Percentiles rank a stretch among this genome's conserved stretches.
Evolutionary conservation across 2,113 vertebrate species (phyloP).

Genomic region (Girardinichthys multiradiatus): DNA sequence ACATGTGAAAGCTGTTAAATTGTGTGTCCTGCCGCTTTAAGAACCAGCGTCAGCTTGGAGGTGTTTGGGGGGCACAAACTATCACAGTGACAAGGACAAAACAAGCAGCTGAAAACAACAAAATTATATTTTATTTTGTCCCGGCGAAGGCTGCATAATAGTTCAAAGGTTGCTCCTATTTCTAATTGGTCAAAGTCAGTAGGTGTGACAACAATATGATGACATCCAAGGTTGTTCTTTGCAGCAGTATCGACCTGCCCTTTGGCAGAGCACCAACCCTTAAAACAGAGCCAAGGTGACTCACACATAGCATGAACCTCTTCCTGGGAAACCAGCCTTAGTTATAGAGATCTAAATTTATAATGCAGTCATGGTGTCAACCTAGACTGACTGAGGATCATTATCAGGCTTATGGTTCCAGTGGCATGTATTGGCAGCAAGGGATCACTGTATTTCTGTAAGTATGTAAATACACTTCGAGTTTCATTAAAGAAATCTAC

Average conservation of each 20-base stretch:
- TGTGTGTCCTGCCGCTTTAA: background rate
- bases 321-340: background rate
- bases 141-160: background rate
- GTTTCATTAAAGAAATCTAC: too few relatives aligned
- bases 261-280: slow-evolving; percentile 54
- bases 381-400: slow-evolving; percentile 48
- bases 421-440: slow-evolving; percentile 6
- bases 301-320: background rate
- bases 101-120: slow-evolving; percentile 6
- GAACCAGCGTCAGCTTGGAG: background rate
- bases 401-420: too few relatives aligned
- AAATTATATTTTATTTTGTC: slow-evolving; percentile 3
- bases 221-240: background rate
- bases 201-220: slow-evolving; percentile 16
- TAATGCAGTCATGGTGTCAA: background rate
- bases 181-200: slow-evolving; percentile 32
- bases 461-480: slow-evolving; percentile 5
- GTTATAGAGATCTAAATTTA: background rate
- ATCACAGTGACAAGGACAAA: slow-evolving; percentile 15
- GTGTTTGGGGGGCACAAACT: background rate
- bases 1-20: background rate
- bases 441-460: slow-evolving; percentile 13
- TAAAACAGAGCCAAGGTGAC: slow-evolving; percentile 18
- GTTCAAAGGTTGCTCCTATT: slow-evolving; percentile 11
- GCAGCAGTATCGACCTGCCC: slow-evolving; percentile 46